Base-by-base conservation (phyloP, 2,113 vertebrate species). In the Raphicerus campestris region DNA sequence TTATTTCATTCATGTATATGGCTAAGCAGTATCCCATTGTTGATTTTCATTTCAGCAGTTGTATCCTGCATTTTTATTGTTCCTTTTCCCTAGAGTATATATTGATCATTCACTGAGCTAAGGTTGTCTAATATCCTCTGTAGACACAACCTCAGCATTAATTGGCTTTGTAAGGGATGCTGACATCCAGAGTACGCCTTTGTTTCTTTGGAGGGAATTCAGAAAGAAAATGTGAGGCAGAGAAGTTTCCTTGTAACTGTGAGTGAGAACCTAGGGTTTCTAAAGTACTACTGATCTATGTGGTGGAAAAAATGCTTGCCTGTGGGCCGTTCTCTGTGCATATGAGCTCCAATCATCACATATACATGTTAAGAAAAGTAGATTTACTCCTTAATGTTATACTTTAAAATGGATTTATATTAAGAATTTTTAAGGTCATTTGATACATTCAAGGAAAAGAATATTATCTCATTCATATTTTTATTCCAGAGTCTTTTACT, bases 21-120 rank as follows among this genome's bases (percentile, higher is more conserved):
- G 45, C 28, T 80, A 47, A 80, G 75, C 47, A 80, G 16, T 49
- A 51, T 80, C 45, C 16, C 45, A 51, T 20, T 86, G 75, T 42
- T 93, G 91, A 78, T 94, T 91, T 94, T 63, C 66, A 42, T 63
- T 63, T 60, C 11, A 93, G 47, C 17, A 49, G 51, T 39, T 51
- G 4, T 4, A 39, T 26, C n/a, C 11, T 66, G 39, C 17, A 22
- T 83, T 75, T 70, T 45, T 55, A 10, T 39, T 78, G 49, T 70
- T 55, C 70, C 35, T 81, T n/a, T 51, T 30, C 3, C 16, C 51
- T 19, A 35, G 13, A 89, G 58, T 6, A 22, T 35, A 2, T 45
- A 22, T 53, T 22, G 28, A 60, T 82, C 28, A 16, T 24, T 87
- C 13, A 26, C 16, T 78, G 47, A 89, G 56, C 20, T 61, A 24